phyloP scores from a whole-genome alignment of 2,888 invertebrate genomes.

The Cryptops parisi region DNA sequence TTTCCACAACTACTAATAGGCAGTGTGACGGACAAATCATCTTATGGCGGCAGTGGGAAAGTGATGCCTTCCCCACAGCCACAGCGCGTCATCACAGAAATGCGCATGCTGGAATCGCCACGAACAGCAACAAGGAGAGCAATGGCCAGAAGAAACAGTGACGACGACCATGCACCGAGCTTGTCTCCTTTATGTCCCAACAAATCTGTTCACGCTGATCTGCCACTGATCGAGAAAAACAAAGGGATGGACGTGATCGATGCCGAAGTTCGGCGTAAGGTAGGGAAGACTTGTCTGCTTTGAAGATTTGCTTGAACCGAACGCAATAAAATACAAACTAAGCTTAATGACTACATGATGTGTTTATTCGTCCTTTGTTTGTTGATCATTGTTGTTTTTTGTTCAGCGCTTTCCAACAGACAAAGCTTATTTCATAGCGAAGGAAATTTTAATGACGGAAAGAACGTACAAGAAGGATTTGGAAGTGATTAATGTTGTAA shows the following conservation, averaged over 20 bases:
- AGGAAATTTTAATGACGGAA: slow-evolving; percentile 90
- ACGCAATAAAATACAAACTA: no score
- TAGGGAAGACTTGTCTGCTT: no score
- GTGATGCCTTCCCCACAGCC: slow-evolving; percentile 10
- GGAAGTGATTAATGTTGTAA: slow-evolving; percentile 74
- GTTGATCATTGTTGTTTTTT: slow-evolving; percentile 11
- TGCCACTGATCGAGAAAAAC: background rate
- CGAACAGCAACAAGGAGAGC: slow-evolving; percentile 7
- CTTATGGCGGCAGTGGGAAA: no score
- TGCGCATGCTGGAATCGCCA: slow-evolving; percentile 8
- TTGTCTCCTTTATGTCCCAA: background rate
- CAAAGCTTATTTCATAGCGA: slow-evolving; percentile 67
- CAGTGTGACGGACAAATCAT: no score
- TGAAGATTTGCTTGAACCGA: no score
- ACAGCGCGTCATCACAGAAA: slow-evolving; percentile 12
- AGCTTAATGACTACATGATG: no score
- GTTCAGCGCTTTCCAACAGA: slow-evolving; percentile 49
- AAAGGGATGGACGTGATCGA: background rate
- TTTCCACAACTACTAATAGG: no score
- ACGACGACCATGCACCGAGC: background rate
- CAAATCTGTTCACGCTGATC: slow-evolving; percentile 4
- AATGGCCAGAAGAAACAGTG: background rate
- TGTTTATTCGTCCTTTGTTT: no score
- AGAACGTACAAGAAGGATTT: slow-evolving; percentile 87
- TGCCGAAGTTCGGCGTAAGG: slow-evolving; percentile 9